These are phyloP conservation scores for Trichogramma pretiosum DNA, from an alignment of 1,140 invertebrate genomes.

Conservation along the genomic window DNA sequence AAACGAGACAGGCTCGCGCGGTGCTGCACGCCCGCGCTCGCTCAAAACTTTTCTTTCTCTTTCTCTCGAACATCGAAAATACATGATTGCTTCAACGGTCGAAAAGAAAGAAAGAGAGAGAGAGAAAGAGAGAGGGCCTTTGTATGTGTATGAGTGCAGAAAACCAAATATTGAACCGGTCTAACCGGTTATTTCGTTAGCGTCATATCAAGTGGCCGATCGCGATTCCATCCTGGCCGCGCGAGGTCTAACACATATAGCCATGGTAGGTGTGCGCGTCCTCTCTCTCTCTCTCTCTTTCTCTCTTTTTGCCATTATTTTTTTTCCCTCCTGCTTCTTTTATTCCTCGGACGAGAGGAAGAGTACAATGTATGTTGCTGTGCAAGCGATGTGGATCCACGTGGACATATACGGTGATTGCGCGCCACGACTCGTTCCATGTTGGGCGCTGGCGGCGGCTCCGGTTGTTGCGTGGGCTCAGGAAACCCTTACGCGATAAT, in stretches of 20 bases:
- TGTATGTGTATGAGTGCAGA: background rate
- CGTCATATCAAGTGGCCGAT: slow-evolving; percentile 11
- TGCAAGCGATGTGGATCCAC: background rate
- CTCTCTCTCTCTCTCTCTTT: too few species aligned
- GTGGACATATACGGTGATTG: background rate
- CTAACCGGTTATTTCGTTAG: slow-evolving; percentile 15
- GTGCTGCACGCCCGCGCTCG: too few species aligned
- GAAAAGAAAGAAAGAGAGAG: background rate
- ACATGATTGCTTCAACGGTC: background rate
- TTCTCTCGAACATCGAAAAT: too few species aligned
- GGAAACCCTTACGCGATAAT: too few species aligned
- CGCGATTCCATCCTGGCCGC: too few species aligned
- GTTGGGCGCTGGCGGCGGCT: too few species aligned
- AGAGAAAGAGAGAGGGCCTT: background rate
- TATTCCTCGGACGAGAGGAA: background rate
- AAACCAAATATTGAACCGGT: slow-evolving; percentile 13
- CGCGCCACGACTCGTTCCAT: too few species aligned
- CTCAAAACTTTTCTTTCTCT: too few species aligned
- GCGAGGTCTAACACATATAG: too few species aligned
- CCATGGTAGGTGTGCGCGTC: slow-evolving; percentile 5
- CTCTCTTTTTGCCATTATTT: too few species aligned
- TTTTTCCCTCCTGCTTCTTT: background rate
- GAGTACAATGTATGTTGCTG: background rate
- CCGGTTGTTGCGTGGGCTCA: too few species aligned
- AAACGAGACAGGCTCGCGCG: too few species aligned